These are phyloP conservation scores for Micrasema longulum DNA, from an alignment of 1,140 invertebrate species.

Conservation along the genomic window DNA sequence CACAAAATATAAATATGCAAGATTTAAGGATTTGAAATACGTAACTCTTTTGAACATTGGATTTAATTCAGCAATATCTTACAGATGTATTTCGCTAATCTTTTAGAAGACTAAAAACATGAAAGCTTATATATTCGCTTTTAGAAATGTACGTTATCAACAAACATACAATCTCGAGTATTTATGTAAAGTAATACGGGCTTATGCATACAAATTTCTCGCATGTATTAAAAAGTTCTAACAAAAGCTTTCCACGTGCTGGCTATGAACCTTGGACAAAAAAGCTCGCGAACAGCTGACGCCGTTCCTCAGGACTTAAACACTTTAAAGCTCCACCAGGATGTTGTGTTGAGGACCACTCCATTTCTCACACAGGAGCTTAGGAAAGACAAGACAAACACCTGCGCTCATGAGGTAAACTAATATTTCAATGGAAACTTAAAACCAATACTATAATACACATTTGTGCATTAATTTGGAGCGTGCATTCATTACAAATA, in stretches of 20 bases:
- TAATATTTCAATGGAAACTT: not conserved
- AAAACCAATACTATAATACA: no score
- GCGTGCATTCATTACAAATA: no score
- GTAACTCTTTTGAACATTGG: no score
- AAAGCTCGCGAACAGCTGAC: conserved; percentile 41
- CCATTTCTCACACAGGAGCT: conserved; percentile 37
- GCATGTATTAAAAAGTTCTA: conserved; percentile 29
- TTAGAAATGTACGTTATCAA: not conserved
- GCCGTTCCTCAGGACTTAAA: conserved; percentile 34
- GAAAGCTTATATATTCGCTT: not conserved
- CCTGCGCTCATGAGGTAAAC: conserved; percentile 8
- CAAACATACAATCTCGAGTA: conserved; percentile 1
- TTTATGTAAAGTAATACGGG: conserved; percentile 28
- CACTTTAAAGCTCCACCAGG: conserved; percentile 26
- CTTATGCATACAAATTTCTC: conserved; percentile 34
- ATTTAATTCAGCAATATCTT: no score
- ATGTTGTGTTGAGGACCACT: conserved; percentile 7
- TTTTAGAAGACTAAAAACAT: not conserved
- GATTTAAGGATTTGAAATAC: no score
- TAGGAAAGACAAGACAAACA: conserved; percentile 31
- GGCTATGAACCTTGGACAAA: conserved; percentile 26
- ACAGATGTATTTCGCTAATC: not conserved
- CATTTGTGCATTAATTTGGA: no score
- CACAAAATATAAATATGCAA: no score
- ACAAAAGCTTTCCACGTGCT: conserved; percentile 24